Evolutionary conservation across 2,888 invertebrate genomes (phyloP).

Genomic region (Tortrix viridana): DNA sequence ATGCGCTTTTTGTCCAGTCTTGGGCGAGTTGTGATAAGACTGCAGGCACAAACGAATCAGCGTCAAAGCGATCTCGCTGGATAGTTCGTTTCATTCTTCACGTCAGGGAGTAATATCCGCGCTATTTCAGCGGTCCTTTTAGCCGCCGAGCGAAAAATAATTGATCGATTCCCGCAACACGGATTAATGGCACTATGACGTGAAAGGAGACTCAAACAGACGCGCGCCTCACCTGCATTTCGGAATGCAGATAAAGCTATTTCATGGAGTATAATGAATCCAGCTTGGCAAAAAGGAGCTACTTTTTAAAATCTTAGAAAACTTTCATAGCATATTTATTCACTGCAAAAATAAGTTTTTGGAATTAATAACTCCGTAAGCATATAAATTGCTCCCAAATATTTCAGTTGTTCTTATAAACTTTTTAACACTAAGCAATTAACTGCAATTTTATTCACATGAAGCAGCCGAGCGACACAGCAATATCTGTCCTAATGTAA

Average conservation of each 20-base stretch:
- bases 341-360: no score
- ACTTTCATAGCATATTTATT: no score
- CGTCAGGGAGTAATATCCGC: conserved; percentile 77
- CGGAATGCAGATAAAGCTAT: conserved; percentile 43
- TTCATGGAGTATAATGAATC: conserved; percentile 26
- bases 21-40: not conserved
- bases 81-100: conserved; percentile 48
- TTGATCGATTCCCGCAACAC: conserved; percentile 73
- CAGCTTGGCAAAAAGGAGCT: no score
- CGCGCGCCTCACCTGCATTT: conserved; percentile 49
- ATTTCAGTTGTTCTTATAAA: no score
- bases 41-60: not conserved
- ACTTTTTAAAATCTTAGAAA: no score
- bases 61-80: conserved; percentile 10
- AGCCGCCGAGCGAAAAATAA: conserved; percentile 75
- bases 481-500: not conserved
- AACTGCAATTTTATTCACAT: no score
- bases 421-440: no score
- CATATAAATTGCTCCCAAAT: no score
- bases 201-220: conserved; percentile 52
- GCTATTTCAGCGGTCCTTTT: conserved; percentile 70
- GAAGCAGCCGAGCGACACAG: no score
- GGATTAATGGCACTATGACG: conserved; percentile 70
- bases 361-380: no score
- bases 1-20: not conserved